Percentiles rank a stretch among this genome's conserved stretches.
These are phyloP conservation scores for Lordiphosa mommai DNA, from an alignment of 1,140 invertebrate genomes.

Conservation along the genomic window DNA sequence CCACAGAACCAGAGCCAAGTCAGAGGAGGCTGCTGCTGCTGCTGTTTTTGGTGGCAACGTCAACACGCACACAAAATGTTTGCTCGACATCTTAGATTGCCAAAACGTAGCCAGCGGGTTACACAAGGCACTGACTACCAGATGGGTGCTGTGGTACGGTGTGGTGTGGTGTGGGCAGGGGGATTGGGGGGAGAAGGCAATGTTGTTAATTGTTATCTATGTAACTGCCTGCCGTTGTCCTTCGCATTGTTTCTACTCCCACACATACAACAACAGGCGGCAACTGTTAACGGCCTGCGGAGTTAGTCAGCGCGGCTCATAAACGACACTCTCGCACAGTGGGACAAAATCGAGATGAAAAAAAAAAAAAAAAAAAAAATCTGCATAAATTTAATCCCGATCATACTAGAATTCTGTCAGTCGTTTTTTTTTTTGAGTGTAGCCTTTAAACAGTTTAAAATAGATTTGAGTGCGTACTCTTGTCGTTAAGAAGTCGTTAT, in stretches of 20 bases:
- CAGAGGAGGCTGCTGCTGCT: conserved; percentile 3
- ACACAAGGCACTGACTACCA: conserved; percentile 24
- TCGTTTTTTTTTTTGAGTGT: too few species aligned
- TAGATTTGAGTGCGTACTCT: too few species aligned
- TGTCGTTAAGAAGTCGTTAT: too few species aligned
- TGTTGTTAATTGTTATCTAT: conserved; percentile 71
- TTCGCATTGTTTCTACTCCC: conserved; percentile 50
- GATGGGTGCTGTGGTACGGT: not conserved
- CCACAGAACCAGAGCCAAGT: not conserved
- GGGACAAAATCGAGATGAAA: not conserved
- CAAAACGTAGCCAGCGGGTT: conserved; percentile 66
- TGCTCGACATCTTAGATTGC: conserved; percentile 72
- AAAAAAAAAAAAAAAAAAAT: not conserved
- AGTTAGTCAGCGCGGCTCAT: conserved; percentile 40
- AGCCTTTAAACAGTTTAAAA: too few species aligned
- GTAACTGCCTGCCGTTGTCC: conserved; percentile 50
- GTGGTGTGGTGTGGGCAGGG: not conserved
- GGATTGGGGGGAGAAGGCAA: conserved; percentile 14
- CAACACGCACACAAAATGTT: conserved; percentile 70
- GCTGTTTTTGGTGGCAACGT: conserved; percentile 25
- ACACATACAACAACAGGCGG: conserved; percentile 25
- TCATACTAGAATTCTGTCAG: too few species aligned
- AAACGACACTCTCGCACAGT: conserved; percentile 29
- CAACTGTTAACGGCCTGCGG: conserved; percentile 21
- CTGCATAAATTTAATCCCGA: not conserved